Conservation (phyloP, 2,113 vertebrate genomes). For the Perca fluviatilis region DNA sequence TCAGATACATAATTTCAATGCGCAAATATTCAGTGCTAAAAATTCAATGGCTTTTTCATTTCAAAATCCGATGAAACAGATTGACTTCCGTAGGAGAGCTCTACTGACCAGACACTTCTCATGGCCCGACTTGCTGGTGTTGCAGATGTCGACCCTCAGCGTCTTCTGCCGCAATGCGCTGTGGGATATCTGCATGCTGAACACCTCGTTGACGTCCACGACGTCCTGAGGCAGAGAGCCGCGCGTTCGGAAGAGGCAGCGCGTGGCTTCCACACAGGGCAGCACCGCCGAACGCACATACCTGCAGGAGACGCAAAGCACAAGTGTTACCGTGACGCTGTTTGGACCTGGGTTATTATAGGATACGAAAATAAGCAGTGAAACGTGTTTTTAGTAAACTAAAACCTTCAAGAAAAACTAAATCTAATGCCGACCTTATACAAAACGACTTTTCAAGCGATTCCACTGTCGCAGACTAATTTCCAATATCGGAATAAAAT, state of each 20-base stretch:
- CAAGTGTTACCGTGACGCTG: not conserved
- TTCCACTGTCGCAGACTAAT: too few relatives aligned
- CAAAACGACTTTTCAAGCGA: too few relatives aligned
- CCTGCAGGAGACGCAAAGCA: constrained; percentile 72
- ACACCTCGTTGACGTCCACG: constrained; percentile 90
- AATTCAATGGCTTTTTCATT: too few relatives aligned
- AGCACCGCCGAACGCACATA: constrained; percentile 91
- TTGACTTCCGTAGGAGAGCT: too few relatives aligned
- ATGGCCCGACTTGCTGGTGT: constrained; percentile 84
- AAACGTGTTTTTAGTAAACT: too few relatives aligned
- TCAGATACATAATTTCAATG: too few relatives aligned
- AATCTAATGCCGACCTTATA: too few relatives aligned
- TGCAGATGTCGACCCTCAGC: constrained; percentile 92
- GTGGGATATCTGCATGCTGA: constrained; percentile 90
- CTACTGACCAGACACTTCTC: constrained; percentile 92
- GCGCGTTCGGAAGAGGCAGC: constrained; percentile 93
- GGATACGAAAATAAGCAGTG: too few relatives aligned
- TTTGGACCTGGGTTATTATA: not conserved
- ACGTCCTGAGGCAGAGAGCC: constrained; percentile 81
- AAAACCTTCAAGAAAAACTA: too few relatives aligned
- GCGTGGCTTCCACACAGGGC: constrained; percentile 90
- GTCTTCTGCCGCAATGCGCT: constrained; percentile 92
- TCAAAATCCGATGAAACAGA: too few relatives aligned
- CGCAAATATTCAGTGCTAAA: too few relatives aligned
- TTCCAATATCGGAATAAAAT: too few relatives aligned